Percentiles rank a stretch among this genome's conserved stretches.
Evolutionary conservation across 23 tunicate species (phyloP).

Genomic region (Pegea sp.): DNA sequence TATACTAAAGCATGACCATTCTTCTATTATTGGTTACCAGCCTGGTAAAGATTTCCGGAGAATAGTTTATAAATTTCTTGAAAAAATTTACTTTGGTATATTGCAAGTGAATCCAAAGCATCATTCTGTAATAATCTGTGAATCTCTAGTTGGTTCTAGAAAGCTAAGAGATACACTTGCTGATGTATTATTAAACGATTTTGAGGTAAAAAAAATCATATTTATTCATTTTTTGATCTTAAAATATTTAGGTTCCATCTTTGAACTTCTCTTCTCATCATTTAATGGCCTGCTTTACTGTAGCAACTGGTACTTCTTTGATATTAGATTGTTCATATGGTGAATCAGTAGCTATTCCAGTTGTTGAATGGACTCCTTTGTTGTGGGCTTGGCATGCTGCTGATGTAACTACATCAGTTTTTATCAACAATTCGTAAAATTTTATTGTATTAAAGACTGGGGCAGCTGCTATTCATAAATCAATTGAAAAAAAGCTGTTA

Average conservation of each 20-base stretch:
- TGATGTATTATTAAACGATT: slow-evolving; percentile 33
- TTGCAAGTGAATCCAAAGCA: slow-evolving; percentile 52
- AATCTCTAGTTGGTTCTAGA: slow-evolving; percentile 52
- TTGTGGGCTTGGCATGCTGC: slow-evolving; percentile 88
- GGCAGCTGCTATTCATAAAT: slow-evolving; percentile 37
- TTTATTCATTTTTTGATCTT: no score
- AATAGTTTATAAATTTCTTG: slow-evolving; percentile 27
- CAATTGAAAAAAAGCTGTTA: slow-evolving; percentile 17
- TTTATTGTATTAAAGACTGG: slow-evolving; percentile 42
- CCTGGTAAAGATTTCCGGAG: slow-evolving; percentile 1
- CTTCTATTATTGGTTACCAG: slow-evolving; percentile 9
- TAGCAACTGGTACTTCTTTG: slow-evolving; percentile 51
- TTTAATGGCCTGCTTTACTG: slow-evolving; percentile 57
- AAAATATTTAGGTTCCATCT: slow-evolving; percentile 74
- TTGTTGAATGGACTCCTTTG: slow-evolving; percentile 54
- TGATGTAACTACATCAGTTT: slow-evolving; percentile 18
- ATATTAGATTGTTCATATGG: slow-evolving; percentile 51
- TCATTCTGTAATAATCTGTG: slow-evolving; percentile 53
- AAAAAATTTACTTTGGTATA: slow-evolving; percentile 35
- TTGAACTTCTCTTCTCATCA: slow-evolving; percentile 66
- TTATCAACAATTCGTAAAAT: no score
- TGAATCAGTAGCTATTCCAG: slow-evolving; percentile 49
- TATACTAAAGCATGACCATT: slow-evolving; percentile 19
- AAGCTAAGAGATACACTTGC: slow-evolving; percentile 45
- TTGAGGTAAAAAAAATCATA: slow-evolving; percentile 64